Base-by-base conservation (phyloP, 2,797 vertebrate genomes). In the Pantherophis alleghaniensis region DNA sequence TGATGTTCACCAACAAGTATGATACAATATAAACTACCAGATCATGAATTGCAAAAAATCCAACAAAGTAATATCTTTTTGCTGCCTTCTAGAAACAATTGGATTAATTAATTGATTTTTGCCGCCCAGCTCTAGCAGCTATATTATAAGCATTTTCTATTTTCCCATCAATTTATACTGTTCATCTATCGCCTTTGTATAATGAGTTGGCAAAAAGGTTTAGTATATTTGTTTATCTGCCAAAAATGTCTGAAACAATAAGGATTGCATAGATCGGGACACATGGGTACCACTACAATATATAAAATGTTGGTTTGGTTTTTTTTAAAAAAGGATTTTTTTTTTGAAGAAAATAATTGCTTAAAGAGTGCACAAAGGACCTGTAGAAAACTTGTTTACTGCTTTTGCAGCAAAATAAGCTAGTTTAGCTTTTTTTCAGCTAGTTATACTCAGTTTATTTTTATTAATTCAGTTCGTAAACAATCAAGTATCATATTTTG, bases 91-190 rank as follows among this genome's bases (percentile, higher is more conserved):
- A 83, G 37, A 83, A 47, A 10, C 20, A 83, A 83, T 83, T 47
- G 79, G 79, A 83, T 83, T 83, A 83, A 83, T 47, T 47, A 83
- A 47, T 47, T 47, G 79, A 83, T 83, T 47, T 83, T 83, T 83
- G 79, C 79, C 11, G 10, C 37, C 20, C 42, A 47, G 79, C 24
- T 83, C 55, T 90, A n/a, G 2, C 55, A 88, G 18, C 88, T 28
- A 93, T 57, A 18, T 90, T 87, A 86, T 86, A 74, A 90, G 56
- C 90, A 56, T 47, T 28, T 79, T 60, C 55, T 59, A 13, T 89
- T 94, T 83, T 86, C 94, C 91, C 93, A 47, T 93, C 90, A 95
- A 56, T 94, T 95, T 94, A 89, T 92, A 95, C 47, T n/a, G 92
- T 89, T 93, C 90, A 93, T 94, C 90, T 95, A 94, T 90, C 95